Base-by-base conservation (phyloP, 35 echinoderm and acorn worm species). In the Apostichopus parvimensis region DNA sequence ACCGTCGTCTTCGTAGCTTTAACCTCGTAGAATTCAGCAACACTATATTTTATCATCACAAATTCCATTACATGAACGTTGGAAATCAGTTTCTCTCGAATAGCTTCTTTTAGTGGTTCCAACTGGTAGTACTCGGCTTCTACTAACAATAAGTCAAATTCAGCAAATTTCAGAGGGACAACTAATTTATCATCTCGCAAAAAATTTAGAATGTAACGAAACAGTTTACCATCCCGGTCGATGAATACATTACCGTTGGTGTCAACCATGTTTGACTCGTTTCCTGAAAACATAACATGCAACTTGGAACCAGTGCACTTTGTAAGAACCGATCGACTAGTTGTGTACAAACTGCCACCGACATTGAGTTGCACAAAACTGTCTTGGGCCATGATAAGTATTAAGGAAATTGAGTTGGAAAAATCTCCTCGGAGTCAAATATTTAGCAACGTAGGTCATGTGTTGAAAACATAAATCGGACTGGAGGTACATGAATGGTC, bases 191-290 rank as follows among this genome's bases (percentile, higher is more conserved):
- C 53, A 60, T 77, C 54, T 79, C 89, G 23, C 56, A 91, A 9
- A 22, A 79, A 91, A 61, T 91, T 91, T 0, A 91, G 66, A 15
- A 91, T 25, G 56, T 70, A 91, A 12, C 89, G 89, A 60, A 91
- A 91, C 45, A 91, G 71, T 7, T 26, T 8, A 9, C 89, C 89
- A 79, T 91, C 89, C 6, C 89, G 23, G 76, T 91, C 89, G 17
- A 91, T 91, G 25, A 91, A 58, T 10, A 91, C 25, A 15, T 58
- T 0, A 4, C 89, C 89, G 26, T 56, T 14, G 6, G 17, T 2
- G 54, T 88, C 61, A 17, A 17, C 20, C 6, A 73, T 68, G 6
- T 6, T n/a, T 73, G 15, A 13, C 6, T 1, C 17, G 3, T 6
- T 22, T n/a, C 6, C 17, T 66, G 76, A 57, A 73, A 95, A 61